These are phyloP conservation scores for Oryzias dopingdopingensis DNA, from an alignment of 2,797 vertebrate species.

Conservation along the genomic window DNA sequence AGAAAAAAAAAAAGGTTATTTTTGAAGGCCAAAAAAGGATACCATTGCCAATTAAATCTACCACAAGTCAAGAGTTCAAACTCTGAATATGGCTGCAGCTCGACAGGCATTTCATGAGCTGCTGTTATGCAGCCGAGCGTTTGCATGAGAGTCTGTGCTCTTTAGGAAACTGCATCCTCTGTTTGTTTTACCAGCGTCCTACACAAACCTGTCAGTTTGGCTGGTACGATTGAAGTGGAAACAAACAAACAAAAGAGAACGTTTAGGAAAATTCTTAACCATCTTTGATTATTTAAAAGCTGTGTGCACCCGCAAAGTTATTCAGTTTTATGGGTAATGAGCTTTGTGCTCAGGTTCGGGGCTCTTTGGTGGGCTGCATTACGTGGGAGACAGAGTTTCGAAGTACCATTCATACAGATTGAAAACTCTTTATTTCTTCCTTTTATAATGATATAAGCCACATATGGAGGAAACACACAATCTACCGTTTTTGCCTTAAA, in stretches of 20 bases:
- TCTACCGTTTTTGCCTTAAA: no score
- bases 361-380: no score
- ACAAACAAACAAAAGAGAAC: neutral
- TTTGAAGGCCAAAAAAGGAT: neutral
- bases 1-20: no score
- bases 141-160: constrained; percentile 13
- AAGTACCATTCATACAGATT: no score
- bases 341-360: no score
- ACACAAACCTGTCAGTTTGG: constrained; percentile 8
- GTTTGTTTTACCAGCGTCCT: constrained; percentile 12
- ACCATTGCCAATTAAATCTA: neutral
- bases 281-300: neutral
- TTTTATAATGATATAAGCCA: no score
- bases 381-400: no score
- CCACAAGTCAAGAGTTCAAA: neutral
- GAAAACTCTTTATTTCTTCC: no score
- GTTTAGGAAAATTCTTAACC: neutral
- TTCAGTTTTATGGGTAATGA: no score
- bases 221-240: neutral
- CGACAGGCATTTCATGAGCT: neutral
- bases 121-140: neutral
- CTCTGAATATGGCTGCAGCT: neutral
- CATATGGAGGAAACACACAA: no score
- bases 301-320: neutral
- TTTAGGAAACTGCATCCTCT: neutral